Evolutionary conservation across 1,140 invertebrate genomes (phyloP).

Genomic region (Drosophila grimshawi): DNA sequence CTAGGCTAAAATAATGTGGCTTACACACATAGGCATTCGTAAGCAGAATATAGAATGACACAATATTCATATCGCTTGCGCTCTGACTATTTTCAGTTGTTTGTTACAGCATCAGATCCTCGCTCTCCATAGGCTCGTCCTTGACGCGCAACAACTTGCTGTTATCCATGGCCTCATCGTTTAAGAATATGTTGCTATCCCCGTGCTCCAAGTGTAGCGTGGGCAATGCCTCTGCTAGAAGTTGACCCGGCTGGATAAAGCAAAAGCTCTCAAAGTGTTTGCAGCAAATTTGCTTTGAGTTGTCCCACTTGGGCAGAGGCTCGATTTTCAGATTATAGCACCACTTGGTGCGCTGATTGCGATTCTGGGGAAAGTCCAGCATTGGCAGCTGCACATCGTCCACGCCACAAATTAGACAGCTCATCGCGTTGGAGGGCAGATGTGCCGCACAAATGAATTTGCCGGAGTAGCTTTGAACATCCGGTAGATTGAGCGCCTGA

Average conservation of each 20-base stretch:
- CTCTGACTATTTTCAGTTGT: conserved; percentile 22
- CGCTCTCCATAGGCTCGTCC: conserved; percentile 62
- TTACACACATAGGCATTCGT: conserved; percentile 27
- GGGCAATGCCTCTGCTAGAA: conserved; percentile 58
- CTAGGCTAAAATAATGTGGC: conserved; percentile 35
- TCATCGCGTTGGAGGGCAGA: conserved; percentile 38
- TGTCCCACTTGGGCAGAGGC: conserved; percentile 68
- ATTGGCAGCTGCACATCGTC: conserved; percentile 56
- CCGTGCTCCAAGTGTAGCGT: conserved; percentile 64
- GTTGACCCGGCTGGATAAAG: conserved; percentile 41
- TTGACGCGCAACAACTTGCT: conserved; percentile 47
- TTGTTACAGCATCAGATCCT: conserved; percentile 60
- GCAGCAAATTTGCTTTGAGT: conserved; percentile 60
- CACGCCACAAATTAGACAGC: conserved; percentile 56
- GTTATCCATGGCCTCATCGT: conserved; percentile 51
- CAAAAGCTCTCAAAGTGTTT: conserved; percentile 69
- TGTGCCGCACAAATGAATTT: conserved; percentile 61
- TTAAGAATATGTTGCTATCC: conserved; percentile 70
- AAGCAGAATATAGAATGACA: conserved; percentile 27
- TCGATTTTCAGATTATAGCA: conserved; percentile 75
- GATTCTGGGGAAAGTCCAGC: conserved; percentile 62
- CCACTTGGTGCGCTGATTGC: conserved; percentile 70
- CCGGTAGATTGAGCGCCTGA: conserved; percentile 42
- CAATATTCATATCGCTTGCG: conserved; percentile 7
- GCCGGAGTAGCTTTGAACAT: conserved; percentile 43